Evolutionary conservation across 2,888 invertebrate species (phyloP).

Genomic region (Erannis defoliaria): DNA sequence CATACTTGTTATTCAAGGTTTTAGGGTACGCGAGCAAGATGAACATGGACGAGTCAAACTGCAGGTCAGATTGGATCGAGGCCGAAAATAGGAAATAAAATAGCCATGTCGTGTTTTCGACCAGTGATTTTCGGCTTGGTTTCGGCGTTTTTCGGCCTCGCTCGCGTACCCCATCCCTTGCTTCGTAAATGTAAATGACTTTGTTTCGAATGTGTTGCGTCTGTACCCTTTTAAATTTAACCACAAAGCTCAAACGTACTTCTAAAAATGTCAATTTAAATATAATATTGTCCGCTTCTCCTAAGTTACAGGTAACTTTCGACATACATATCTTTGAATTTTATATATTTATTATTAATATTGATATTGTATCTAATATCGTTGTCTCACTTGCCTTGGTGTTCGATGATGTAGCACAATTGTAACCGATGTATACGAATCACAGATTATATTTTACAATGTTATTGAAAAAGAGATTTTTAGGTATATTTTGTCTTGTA

Average conservation of each 20-base stretch:
- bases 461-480: constrained; percentile 82
- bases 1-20: constrained; percentile 54
- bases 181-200: constrained; percentile 49
- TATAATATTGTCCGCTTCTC: constrained; percentile 64
- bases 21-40: constrained; percentile 24
- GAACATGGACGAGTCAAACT: constrained; percentile 6
- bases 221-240: constrained; percentile 65
- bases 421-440: constrained; percentile 86
- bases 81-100: constrained; percentile 14
- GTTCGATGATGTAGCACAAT: constrained; percentile 84
- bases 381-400: constrained; percentile 83
- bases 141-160: constrained; percentile 28
- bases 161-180: constrained; percentile 43
- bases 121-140: constrained; percentile 13
- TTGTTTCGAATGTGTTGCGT: constrained; percentile 64
- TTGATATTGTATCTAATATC: constrained; percentile 69
- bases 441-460: constrained; percentile 84
- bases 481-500: constrained; percentile 80
- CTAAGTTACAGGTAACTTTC: constrained; percentile 73
- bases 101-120: neutral
- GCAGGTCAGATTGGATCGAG: constrained; percentile 19
- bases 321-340: constrained; percentile 83
- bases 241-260: constrained; percentile 78
- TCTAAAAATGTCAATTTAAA: constrained; percentile 81
- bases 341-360: constrained; percentile 76